Percentiles rank a stretch among this genome's conserved stretches.
Evolutionary conservation across 1,140 invertebrate genomes (phyloP).

Genomic region (Brachionus asplanchnoidis): DNA sequence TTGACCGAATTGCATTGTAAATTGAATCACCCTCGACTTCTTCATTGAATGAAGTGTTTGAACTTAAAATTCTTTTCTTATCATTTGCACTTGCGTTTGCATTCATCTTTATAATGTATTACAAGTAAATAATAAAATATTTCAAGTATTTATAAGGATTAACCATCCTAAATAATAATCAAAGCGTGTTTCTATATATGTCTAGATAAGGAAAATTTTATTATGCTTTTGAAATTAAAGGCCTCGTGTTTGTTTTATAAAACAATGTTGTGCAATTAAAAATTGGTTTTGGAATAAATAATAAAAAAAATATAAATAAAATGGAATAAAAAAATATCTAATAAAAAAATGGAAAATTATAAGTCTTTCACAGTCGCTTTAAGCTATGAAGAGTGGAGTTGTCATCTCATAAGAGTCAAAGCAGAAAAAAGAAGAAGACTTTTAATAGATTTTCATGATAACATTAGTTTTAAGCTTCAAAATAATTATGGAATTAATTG

Average conservation of each 20-base stretch:
- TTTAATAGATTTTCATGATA: background rate
- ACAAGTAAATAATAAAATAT: background rate
- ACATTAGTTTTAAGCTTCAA: background rate
- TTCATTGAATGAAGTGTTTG: background rate
- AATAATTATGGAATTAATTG: background rate
- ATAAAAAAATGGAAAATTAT: background rate
- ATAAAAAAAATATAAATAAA: no score
- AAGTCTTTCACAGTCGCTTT: background rate
- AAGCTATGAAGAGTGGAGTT: background rate
- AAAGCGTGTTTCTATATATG: background rate
- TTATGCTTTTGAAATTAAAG: background rate
- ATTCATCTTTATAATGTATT: background rate
- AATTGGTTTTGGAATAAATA: background rate
- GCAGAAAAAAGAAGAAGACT: background rate
- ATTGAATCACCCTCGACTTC: background rate
- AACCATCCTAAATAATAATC: background rate
- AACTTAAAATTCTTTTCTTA: background rate
- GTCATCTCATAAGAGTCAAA: background rate
- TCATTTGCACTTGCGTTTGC: background rate
- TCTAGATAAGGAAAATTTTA: background rate
- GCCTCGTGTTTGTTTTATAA: background rate
- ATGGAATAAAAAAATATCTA: no score
- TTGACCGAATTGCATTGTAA: background rate
- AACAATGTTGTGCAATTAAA: background rate
- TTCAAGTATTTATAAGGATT: background rate